Conservation (phyloP, 2,113 vertebrate genomes). For the Tupaia chinensis region DNA sequence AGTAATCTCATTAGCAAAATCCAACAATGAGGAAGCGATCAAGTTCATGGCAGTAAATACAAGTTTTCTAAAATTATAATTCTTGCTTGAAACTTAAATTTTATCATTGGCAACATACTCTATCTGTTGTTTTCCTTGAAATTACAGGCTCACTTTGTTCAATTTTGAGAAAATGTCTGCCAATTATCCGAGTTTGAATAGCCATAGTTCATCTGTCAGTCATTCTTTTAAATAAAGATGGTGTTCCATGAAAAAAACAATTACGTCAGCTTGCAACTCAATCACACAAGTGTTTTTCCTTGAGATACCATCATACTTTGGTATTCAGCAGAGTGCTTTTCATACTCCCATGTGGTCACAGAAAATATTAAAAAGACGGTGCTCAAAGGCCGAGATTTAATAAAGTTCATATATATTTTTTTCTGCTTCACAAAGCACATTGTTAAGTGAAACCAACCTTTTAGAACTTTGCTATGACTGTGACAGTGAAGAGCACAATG, state of each 20-base stretch:
- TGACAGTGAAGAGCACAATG: neutral
- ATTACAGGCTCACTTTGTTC: conserved; percentile 36
- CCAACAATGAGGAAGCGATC: neutral
- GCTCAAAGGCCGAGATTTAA: conserved; percentile 61
- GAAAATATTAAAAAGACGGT: conserved; percentile 69
- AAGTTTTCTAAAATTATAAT: conserved; percentile 52
- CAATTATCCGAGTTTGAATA: conserved; percentile 71
- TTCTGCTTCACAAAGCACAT: conserved; percentile 30
- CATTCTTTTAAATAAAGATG: conserved; percentile 72
- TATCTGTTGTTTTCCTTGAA: conserved; percentile 39
- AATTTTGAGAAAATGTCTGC: conserved; percentile 72
- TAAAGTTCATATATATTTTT: conserved; percentile 58
- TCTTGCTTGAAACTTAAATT: conserved; percentile 60
- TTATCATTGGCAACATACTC: conserved; percentile 39
- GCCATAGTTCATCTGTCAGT: conserved; percentile 73
- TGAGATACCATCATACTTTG: conserved; percentile 10
- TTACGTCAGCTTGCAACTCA: conserved; percentile 67
- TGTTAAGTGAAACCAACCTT: conserved; percentile 3
- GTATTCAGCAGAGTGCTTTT: conserved; percentile 32
- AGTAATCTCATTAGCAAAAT: conserved; percentile 36
- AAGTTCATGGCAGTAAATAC: neutral
- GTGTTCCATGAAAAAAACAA: conserved; percentile 39
- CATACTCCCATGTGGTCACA: conserved; percentile 38
- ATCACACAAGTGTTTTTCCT: conserved; percentile 58
- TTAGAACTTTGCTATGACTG: neutral